Conservation (phyloP, 2,888 invertebrate genomes). For the Physocephala rufipes region DNA sequence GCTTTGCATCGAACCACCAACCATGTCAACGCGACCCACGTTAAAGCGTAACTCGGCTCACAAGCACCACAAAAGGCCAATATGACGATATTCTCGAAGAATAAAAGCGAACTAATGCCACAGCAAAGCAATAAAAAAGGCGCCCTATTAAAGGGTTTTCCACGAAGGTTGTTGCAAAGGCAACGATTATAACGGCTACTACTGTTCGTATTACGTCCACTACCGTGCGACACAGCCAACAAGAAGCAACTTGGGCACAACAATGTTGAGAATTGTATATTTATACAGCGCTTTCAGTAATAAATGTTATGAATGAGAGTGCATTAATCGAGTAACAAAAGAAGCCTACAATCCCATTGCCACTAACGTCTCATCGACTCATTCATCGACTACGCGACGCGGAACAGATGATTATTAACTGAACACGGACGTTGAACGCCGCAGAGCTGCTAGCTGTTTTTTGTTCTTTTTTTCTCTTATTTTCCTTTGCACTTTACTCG, state of each 20-base stretch:
- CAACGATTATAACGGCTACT: neutral
- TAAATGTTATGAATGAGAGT: slow-evolving; percentile 12
- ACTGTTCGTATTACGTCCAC: too few species aligned
- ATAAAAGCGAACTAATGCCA: neutral
- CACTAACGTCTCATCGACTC: neutral
- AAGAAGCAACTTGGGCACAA: too few species aligned
- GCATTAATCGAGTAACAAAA: slow-evolving; percentile 27
- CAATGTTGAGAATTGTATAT: too few species aligned
- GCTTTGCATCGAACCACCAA: too few species aligned
- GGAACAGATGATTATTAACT: too few species aligned
- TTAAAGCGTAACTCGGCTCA: neutral
- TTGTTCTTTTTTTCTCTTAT: slow-evolving; percentile 2
- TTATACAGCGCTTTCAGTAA: slow-evolving; percentile 8
- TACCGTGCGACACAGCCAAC: too few species aligned
- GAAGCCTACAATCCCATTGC: neutral
- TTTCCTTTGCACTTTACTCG: too few species aligned
- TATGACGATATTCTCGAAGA: neutral
- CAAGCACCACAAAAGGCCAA: neutral
- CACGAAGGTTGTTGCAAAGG: neutral
- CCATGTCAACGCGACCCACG: neutral
- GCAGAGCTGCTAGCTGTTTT: neutral
- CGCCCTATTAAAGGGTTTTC: neutral
- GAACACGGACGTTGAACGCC: too few species aligned
- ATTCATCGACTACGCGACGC: too few species aligned
- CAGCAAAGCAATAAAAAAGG: slow-evolving; percentile 1